Base-by-base conservation (phyloP, 2,888 invertebrate genomes). In the Eretmocerus hayati region DNA sequence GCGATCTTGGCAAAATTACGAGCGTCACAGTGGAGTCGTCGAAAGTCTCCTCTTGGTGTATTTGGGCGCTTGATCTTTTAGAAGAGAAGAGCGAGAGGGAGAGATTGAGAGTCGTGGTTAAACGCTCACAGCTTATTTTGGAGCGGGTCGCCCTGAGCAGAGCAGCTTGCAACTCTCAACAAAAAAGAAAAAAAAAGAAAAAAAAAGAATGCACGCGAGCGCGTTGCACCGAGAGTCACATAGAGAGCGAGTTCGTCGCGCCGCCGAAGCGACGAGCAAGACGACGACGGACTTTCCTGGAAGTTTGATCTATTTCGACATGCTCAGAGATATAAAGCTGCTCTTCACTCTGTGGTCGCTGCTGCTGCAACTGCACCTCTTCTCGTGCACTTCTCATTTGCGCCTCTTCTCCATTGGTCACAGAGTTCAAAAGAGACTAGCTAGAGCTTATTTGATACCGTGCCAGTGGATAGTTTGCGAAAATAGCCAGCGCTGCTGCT, bases 301-400 rank as follows among this genome's bases (percentile, higher is more conserved):
- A 52, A 52, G 48, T 46, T 46, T 48, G 20, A 43, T 52, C 52
- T 52, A 52, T 52, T 52, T 52, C 46, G 46, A 52, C 48, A 35
- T 42, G 31, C 41, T 26, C 23, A 37, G 22, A 31, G 44, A 47
- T 36, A 40, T 41, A 36, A 8, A 19, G 6, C 11, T 20, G 6
- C 30, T n/a, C 26, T 13, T 6, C 33, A 9, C 8, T 11, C n/a
- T n/a, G n/a, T n/a, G n/a, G n/a, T n/a, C n/a, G n/a, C n/a, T n/a
- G n/a, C n/a, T n/a, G n/a, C n/a, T n/a, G n/a, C n/a, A n/a, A n/a
- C n/a, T n/a, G n/a, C n/a, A n/a, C n/a, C n/a, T n/a, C n/a, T n/a
- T n/a, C n/a, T n/a, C n/a, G n/a, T n/a, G n/a, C n/a, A n/a, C n/a
- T n/a, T n/a, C n/a, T n/a, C n/a, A n/a, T n/a, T n/a, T 11, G 31